A percentile compares a stretch with the other conserved stretches of the same genome.
phyloP scores from a whole-genome alignment of 2,888 invertebrate genomes.

The Drosophila tanythrix region DNA sequence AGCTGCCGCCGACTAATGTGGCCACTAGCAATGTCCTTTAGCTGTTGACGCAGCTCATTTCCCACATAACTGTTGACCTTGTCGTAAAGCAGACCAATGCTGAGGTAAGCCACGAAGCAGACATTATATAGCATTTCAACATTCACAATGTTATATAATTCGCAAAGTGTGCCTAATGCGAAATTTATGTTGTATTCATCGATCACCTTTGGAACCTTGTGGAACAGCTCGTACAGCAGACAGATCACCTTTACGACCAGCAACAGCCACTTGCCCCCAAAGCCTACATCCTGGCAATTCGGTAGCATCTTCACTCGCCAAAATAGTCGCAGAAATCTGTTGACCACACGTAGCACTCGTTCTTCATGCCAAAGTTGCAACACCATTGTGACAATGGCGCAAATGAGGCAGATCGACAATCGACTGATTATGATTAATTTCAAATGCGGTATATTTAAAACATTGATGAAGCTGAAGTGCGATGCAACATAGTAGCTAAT shows the following conservation, averaged over 20 bases:
- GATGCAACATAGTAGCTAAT: background rate
- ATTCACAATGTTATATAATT: constrained; percentile 22
- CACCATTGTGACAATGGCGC: constrained; percentile 34
- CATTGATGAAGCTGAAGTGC: background rate
- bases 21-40: constrained; percentile 20
- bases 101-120: constrained; percentile 61
- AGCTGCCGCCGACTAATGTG: constrained; percentile 15
- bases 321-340: constrained; percentile 52
- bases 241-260: constrained; percentile 39
- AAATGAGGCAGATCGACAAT: constrained; percentile 11
- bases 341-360: constrained; percentile 44
- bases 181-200: rapidly evolving
- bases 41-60: constrained; percentile 38
- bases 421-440: constrained; percentile 27
- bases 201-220: background rate
- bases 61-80: constrained; percentile 56
- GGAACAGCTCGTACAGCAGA: constrained; percentile 36
- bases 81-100: constrained; percentile 57
- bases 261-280: constrained; percentile 48
- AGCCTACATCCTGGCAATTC: constrained; percentile 24
- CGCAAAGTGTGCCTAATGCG: background rate
- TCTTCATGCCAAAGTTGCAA: constrained; percentile 49
- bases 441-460: constrained; percentile 5
- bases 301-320: constrained; percentile 34
- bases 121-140: constrained; percentile 47